Evolutionary conservation across 2,113 vertebrate species (phyloP), one percentile per base, ranked within the genome.

Genomic region (Poeciliopsis prolifica): DNA sequence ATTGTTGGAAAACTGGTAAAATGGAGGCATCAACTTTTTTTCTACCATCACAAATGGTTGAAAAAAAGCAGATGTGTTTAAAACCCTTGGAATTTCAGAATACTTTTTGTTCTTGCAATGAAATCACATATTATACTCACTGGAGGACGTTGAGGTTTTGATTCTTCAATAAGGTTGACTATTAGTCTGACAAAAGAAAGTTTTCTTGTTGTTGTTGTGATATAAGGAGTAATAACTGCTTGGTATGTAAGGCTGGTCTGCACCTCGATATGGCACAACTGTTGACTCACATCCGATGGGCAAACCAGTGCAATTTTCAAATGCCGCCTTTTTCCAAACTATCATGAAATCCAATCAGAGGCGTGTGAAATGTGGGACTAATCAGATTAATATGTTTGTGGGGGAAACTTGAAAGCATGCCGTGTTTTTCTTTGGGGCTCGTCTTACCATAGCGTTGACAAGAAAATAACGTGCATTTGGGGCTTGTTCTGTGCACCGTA

Each of bases 321-420:
- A 74, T 44, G 74, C 76, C 40, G 12, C 51, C 61, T 77, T 84
- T 81, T 74, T 40, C 51, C 29, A 51, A 75, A 88, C 62, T 71
- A 64, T 78, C 81, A 81, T 86, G 79, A 72, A 70, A 78, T 44
- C 72, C 68, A 86, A 78, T 91, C 78, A 85, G 72, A 74, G 37
- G 68, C 24, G 58, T 77, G 74, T 84, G 79, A 87, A 85, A 80
- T 85, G 66, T 76, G 2, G 13, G 63, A 31, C 70, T 86, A 83
- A 87, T 90, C 80, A 84, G 70, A 86, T 81, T 85, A 89, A 60
- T 28, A 65, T 79, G 83, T 83, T 86, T 75, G 44, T 51, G 67
- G 63, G 19, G 29, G 60, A 80, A 72, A 40, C 26, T 33, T 10
- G 8, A 13, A 1, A 65, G 54, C 6, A 48, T 48, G 44, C 10